Evolutionary conservation across 2,888 invertebrate species (phyloP).

Genomic region (Microplitis manilae): DNA sequence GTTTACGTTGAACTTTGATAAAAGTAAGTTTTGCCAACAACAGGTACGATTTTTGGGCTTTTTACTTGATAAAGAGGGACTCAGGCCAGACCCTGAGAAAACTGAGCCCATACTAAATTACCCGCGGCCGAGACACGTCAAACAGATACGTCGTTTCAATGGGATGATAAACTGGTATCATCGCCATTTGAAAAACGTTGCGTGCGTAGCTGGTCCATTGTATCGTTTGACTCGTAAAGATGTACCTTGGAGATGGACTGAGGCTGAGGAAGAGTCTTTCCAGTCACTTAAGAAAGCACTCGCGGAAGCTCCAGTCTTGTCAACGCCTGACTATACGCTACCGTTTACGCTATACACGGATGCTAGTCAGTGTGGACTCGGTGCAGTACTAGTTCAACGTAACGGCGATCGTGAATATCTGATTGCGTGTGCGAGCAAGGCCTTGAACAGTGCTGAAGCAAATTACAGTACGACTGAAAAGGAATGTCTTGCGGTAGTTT

Average conservation of each 20-base stretch:
- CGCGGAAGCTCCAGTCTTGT: background rate
- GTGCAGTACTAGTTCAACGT: constrained; percentile 38
- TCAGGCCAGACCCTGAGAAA: no score
- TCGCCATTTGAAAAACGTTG: no score
- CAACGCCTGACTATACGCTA: constrained; percentile 34
- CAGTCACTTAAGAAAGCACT: background rate
- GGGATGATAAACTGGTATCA: no score
- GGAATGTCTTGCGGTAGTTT: constrained; percentile 54
- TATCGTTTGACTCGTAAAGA: background rate
- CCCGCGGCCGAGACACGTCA: no score
- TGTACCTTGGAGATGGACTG: background rate
- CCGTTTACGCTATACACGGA: constrained; percentile 48
- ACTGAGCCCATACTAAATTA: no score
- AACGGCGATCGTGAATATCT: constrained; percentile 39
- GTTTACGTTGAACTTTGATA: no score
- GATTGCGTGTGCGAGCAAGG: constrained; percentile 45
- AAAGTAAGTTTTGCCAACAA: no score
- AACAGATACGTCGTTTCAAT: no score
- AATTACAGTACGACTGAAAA: constrained; percentile 46
- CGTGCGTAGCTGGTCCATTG: background rate
- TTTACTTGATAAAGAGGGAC: no score
- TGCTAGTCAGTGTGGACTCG: constrained; percentile 44
- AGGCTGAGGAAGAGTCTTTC: background rate
- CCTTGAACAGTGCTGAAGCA: constrained; percentile 26
- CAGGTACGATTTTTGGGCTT: no score